phyloP scores from a whole-genome alignment of 1,140 invertebrate species.

The Drosophila aff. region DNA sequence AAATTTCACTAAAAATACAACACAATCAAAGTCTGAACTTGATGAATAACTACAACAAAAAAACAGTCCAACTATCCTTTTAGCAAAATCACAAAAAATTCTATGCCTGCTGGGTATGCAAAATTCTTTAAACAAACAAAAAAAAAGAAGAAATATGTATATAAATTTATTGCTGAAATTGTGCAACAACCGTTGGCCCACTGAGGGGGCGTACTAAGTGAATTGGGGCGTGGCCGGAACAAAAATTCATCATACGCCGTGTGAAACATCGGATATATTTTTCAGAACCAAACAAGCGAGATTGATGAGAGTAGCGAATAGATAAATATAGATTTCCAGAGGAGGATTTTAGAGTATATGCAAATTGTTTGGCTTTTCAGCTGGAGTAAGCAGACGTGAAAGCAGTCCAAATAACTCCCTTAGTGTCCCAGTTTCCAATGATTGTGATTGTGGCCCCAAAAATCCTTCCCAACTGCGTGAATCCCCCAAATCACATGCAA shows the following conservation, averaged over 20 bases:
- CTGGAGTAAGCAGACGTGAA: slow-evolving; percentile 58
- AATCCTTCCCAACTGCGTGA: slow-evolving; percentile 27
- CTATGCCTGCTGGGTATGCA: slow-evolving; percentile 9
- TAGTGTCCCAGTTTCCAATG: slow-evolving; percentile 6
- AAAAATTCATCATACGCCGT: slow-evolving; percentile 52
- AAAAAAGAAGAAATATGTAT: slow-evolving; percentile 16
- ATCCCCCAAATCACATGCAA: slow-evolving; percentile 51
- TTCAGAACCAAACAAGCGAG: slow-evolving; percentile 20
- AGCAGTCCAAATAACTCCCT: slow-evolving; percentile 35
- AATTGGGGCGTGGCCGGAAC: slow-evolving; percentile 31
- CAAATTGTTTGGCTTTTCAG: slow-evolving; percentile 52
- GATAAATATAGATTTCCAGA: not conserved
- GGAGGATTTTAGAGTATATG: slow-evolving; percentile 23
- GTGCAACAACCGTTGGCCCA: slow-evolving; percentile 1
- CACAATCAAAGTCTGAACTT: slow-evolving; percentile 2
- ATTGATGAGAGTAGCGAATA: slow-evolving; percentile 25
- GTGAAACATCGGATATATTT: slow-evolving; percentile 46
- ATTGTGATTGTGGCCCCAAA: slow-evolving; percentile 21
- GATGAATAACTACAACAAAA: slow-evolving; percentile 12
- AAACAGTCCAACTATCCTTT: not conserved
- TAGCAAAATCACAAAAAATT: slow-evolving; percentile 8
- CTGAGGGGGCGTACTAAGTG: slow-evolving; percentile 4
- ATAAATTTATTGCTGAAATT: slow-evolving; percentile 18
- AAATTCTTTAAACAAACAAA: slow-evolving; percentile 4
- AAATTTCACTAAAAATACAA: slow-evolving; percentile 15